Base-by-base conservation (phyloP, 1,140 invertebrate species). In the Melanaphis sacchari region DNA sequence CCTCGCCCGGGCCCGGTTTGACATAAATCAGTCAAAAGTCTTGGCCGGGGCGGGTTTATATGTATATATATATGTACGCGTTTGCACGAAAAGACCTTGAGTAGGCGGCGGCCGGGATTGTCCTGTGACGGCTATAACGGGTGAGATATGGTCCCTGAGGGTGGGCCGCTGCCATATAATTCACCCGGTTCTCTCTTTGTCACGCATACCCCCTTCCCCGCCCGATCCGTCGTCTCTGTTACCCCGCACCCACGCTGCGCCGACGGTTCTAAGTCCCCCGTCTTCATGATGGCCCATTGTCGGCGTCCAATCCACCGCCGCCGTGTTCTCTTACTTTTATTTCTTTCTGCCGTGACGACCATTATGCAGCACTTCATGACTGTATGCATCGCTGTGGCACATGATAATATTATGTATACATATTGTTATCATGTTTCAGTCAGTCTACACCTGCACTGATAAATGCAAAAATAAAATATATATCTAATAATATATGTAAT, bases 11-110 rank as follows among this genome's bases (percentile, higher is more conserved):
- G 54, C 54, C 46, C 91, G 91, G 91, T 93, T 93, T 93, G 91
- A 93, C 91, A 93, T 93, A 93, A 93, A 93, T 93, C 91, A 93
- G 91, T 93, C 91, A 93, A 93, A 93, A 93, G 91, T 93, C 91
- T 93, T 93, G 91, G 91, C 76, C 90, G 90, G 90, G 90, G 76
- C 90, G 90, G 90, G 90, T 81, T 91, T 91, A 91, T 82, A 38
- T 46, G 26, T 49, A 82, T 54, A 52, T n/a, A 52, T 54, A 85
- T 54, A 93, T 41, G 24, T 66, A 91, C 54, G 81, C 31, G 66
- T 7, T n/a, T 6, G 66, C 81, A 84, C 91, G 91, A 82, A 93
- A 93, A 93, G 91, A 93, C 91, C 91, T 93, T 93, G 91, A 93
- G 91, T 93, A 93, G 91, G 91, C 91, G 91, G 91, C 91, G 91